Conservation (phyloP, 1,140 invertebrate genomes). For the Cyclargus thomasi region DNA sequence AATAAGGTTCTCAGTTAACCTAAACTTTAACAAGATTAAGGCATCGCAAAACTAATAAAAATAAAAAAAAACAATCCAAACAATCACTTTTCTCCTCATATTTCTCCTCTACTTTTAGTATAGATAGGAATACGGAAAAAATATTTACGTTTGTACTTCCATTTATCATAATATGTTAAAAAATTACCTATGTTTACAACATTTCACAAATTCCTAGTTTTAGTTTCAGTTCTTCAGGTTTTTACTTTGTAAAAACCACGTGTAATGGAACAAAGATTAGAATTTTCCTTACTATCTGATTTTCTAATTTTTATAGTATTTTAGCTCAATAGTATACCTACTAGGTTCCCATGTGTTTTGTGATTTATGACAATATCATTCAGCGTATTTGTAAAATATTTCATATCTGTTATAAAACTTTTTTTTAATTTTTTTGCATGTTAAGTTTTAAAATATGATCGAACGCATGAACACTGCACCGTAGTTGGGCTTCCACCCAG, state of each 20-base stretch:
- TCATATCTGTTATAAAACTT: not conserved
- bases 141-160: not conserved
- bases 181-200: not conserved
- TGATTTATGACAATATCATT: not conserved
- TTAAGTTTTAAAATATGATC: constrained; percentile 22
- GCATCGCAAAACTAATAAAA: too few relatives aligned
- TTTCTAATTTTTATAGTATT: not conserved
- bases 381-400: constrained; percentile 4
- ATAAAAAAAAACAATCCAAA: not conserved
- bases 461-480: constrained; percentile 37
- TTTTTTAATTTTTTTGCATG: constrained; percentile 31
- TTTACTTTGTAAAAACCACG: not conserved
- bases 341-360: not conserved
- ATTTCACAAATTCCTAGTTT: not conserved
- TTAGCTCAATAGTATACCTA: not conserved
- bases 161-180: not conserved
- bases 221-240: not conserved
- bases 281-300: not conserved
- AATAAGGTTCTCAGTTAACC: not conserved
- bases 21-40: not conserved
- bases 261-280: not conserved
- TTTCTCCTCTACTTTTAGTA: not conserved
- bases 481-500: constrained; percentile 40
- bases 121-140: not conserved
- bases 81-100: not conserved